phyloP scores from a whole-genome alignment of 2,113 vertebrate species.

The Craseonycteris thonglongyai region DNA sequence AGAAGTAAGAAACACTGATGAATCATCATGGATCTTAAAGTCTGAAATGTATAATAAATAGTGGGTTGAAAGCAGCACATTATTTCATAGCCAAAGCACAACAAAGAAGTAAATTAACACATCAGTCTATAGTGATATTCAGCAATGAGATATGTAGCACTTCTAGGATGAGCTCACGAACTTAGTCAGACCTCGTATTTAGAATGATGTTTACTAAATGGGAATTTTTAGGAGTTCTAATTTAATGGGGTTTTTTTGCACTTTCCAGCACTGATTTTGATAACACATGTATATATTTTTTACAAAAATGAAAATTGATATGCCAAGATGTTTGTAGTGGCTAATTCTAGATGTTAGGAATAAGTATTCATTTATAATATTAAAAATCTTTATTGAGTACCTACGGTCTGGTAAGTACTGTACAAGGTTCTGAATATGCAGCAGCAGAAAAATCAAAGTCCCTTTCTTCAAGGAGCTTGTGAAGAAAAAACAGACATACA shows the following conservation, averaged over 20 bases:
- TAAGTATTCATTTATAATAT: not conserved
- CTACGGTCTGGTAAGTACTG: not conserved
- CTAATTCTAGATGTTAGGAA: not conserved
- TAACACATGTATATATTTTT: not conserved
- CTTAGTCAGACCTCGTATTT: too few species aligned
- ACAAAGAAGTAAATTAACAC: not conserved
- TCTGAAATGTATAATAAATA: not conserved
- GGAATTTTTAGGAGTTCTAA: not conserved
- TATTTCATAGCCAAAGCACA: not conserved
- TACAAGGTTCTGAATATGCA: not conserved
- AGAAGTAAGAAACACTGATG: not conserved
- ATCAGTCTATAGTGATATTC: too few species aligned
- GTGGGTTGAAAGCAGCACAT: not conserved
- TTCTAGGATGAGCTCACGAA: too few species aligned
- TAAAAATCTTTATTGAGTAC: not conserved
- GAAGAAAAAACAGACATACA: not conserved
- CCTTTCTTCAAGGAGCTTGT: not conserved
- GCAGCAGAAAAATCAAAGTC: not conserved
- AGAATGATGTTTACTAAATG: not conserved
- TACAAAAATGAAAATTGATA: not conserved
- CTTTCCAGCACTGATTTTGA: not conserved
- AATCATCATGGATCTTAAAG: not conserved
- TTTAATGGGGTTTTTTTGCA: not conserved
- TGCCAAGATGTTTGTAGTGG: not conserved
- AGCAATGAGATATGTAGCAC: too few species aligned